Evolutionary conservation across 2,113 vertebrate genomes (phyloP).

Genomic region (Ptilonorhynchus violaceus): DNA sequence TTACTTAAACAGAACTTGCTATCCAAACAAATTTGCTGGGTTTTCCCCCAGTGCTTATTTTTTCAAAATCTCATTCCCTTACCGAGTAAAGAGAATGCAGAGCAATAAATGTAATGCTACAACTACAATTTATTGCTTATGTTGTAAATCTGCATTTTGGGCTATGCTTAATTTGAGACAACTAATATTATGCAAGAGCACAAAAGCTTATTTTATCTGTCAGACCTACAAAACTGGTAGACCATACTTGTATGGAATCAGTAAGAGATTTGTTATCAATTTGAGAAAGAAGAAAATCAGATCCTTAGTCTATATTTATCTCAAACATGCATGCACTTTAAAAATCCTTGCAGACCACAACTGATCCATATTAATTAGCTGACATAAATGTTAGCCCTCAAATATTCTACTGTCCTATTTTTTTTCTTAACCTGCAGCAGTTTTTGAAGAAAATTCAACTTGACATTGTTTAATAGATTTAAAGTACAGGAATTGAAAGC

Average conservation of each 20-base stretch:
- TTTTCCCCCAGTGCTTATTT: background rate
- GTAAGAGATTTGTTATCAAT: background rate
- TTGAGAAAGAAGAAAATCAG: background rate
- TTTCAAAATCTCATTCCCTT: background rate
- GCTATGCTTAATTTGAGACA: background rate
- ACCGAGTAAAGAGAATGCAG: background rate
- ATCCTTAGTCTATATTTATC: conserved; percentile 27
- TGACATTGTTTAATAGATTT: conserved; percentile 71
- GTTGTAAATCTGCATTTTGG: background rate
- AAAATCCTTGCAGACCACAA: conserved; percentile 58
- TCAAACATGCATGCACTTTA: conserved; percentile 23
- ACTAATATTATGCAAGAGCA: background rate
- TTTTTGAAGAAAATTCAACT: conserved; percentile 65
- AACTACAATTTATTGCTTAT: background rate
- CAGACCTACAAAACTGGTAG: background rate
- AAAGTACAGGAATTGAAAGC: conserved; percentile 67
- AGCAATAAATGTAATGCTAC: background rate
- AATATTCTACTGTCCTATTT: conserved; percentile 52
- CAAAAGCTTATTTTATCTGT: background rate
- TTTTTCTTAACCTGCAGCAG: conserved; percentile 60
- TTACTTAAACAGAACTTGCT: background rate
- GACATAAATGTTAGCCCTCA: conserved; percentile 62
- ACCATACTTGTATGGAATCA: background rate
- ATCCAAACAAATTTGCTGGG: background rate
- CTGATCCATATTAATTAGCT: conserved; percentile 69